A percentile compares a stretch with the other conserved stretches of the same genome.
phyloP scores from a whole-genome alignment of 2,888 invertebrate genomes.

The Esperia sulphurella region DNA sequence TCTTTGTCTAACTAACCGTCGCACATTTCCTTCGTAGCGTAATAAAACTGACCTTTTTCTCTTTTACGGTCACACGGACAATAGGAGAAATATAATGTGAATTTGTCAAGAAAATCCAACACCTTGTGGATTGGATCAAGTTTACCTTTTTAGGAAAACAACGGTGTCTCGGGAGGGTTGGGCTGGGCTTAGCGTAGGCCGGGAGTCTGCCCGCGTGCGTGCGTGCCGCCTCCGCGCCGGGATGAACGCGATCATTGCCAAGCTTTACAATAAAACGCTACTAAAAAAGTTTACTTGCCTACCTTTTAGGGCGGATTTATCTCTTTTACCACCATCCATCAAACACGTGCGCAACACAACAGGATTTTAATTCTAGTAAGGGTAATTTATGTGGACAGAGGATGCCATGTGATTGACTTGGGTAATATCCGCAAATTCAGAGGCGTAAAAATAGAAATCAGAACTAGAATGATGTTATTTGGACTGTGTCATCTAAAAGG shows the following conservation, averaged over 20 bases:
- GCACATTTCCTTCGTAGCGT: constrained; percentile 43
- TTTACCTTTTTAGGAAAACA: constrained; percentile 59
- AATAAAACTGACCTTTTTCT: constrained; percentile 61
- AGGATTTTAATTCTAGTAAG: constrained; percentile 3
- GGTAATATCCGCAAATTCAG: too few relatives aligned
- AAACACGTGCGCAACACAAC: constrained; percentile 16
- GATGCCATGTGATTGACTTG: too few relatives aligned
- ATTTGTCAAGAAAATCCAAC: constrained; percentile 65
- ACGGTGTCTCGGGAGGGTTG: constrained; percentile 34
- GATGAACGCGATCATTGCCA: constrained; percentile 43
- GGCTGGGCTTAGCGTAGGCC: constrained; percentile 40
- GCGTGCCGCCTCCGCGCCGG: constrained; percentile 36
- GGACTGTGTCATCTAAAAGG: too few relatives aligned
- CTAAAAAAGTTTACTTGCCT: constrained; percentile 24
- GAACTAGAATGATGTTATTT: background rate
- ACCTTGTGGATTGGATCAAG: constrained; percentile 53
- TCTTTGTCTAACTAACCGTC: constrained; percentile 65
- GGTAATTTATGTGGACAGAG: background rate
- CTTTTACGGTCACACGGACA: constrained; percentile 46
- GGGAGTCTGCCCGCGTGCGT: constrained; percentile 17
- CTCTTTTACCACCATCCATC: constrained; percentile 37
- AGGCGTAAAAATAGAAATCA: too few relatives aligned
- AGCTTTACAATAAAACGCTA: constrained; percentile 49
- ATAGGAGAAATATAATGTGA: constrained; percentile 58
- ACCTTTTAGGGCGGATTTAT: constrained; percentile 15